Conservation (phyloP, 2,888 invertebrate species). For the Apotomis turbidana region DNA sequence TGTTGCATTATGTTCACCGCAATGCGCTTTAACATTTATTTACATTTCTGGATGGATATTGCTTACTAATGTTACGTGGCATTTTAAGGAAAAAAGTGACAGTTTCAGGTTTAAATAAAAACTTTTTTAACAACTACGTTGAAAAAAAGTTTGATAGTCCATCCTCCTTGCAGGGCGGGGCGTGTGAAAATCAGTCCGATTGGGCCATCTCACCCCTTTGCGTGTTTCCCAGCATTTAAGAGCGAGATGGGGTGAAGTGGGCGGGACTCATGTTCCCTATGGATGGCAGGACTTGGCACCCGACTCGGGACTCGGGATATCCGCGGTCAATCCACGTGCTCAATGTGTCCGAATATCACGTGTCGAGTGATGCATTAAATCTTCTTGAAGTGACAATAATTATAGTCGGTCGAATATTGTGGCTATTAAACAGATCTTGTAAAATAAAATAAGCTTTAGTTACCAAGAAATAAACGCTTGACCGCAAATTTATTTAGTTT, state of each 20-base stretch:
- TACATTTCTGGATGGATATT: neutral
- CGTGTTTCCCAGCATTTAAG: slow-evolving; percentile 51
- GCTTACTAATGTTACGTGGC: too few relatives aligned
- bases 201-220: slow-evolving; percentile 61
- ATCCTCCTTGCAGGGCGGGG: slow-evolving; percentile 51
- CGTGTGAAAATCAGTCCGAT: slow-evolving; percentile 52
- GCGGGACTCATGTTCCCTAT: slow-evolving; percentile 61
- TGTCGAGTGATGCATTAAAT: slow-evolving; percentile 42
- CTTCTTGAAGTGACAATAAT: neutral
- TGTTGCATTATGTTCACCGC: slow-evolving; percentile 57
- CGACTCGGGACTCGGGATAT: slow-evolving; percentile 59
- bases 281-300: slow-evolving; percentile 60
- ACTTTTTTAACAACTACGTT: neutral
- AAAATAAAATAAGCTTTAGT: neutral
- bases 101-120: too few relatives aligned
- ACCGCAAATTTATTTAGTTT: too few relatives aligned
- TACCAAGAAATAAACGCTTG: neutral
- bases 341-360: slow-evolving; percentile 58
- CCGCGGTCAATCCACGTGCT: slow-evolving; percentile 65
- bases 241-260: slow-evolving; percentile 54
- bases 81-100: too few relatives aligned
- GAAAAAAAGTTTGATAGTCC: slow-evolving; percentile 18
- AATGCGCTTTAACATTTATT: slow-evolving; percentile 26
- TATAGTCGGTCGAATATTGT: neutral
- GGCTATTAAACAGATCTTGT: neutral